A percentile compares a stretch with the other conserved stretches of the same genome.
phyloP scores from a whole-genome alignment of 2,113 vertebrate species.

The Felis chaus region DNA sequence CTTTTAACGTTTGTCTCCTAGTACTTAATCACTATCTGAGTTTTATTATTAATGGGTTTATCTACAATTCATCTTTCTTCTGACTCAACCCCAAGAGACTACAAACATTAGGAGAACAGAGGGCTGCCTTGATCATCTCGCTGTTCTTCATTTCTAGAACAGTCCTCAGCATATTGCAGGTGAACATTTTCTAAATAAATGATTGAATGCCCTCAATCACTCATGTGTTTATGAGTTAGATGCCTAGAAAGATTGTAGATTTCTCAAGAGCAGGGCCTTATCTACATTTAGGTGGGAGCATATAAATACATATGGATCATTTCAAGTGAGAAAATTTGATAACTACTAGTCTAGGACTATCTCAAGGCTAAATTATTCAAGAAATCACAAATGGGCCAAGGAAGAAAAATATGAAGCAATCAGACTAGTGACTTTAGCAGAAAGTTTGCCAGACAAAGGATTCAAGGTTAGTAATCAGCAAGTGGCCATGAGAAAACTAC shows the following conservation, averaged over 20 bases:
- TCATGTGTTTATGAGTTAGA: neutral
- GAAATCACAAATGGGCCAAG: neutral
- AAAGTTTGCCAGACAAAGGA: neutral
- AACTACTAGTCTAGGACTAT: neutral
- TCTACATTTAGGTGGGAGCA: neutral
- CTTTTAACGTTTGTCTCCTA: neutral
- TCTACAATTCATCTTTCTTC: neutral
- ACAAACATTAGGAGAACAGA: neutral
- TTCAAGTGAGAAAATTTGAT: constrained; percentile 12
- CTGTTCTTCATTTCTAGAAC: neutral
- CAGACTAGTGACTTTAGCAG: neutral
- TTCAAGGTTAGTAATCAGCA: neutral
- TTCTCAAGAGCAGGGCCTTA: neutral
- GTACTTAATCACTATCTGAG: neutral
- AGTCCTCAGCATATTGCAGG: neutral
- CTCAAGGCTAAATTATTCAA: neutral
- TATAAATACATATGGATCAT: neutral
- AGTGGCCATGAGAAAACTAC: neutral
- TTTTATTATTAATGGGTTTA: neutral
- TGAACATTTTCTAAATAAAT: neutral
- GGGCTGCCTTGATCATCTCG: neutral
- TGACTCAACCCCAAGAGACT: neutral
- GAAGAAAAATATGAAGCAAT: neutral
- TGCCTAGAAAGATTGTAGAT: neutral
- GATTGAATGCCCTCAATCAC: neutral